A percentile compares a stretch with the other conserved stretches of the same genome.
phyloP scores from a whole-genome alignment of 2,113 vertebrate genomes.

The Menura novaehollandiae region DNA sequence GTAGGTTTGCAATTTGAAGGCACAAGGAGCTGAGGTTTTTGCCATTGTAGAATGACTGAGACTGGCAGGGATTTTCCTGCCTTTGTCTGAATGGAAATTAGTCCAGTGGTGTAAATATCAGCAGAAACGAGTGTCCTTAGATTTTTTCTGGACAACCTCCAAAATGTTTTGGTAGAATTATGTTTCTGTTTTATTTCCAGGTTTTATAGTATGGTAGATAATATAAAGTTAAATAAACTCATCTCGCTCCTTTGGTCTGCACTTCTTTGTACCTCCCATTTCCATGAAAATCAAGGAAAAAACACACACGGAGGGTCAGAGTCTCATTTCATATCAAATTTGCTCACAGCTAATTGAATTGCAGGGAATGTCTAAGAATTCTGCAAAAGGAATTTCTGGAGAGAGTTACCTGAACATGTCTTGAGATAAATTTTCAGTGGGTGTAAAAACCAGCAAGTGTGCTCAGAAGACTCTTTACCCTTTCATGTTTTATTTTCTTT shows the following conservation, averaged over 20 bases:
- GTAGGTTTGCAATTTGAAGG: background rate
- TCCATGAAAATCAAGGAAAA: background rate
- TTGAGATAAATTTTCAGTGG: background rate
- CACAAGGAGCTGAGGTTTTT: background rate
- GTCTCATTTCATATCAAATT: background rate
- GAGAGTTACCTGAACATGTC: background rate
- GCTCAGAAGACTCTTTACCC: background rate
- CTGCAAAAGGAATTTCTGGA: background rate
- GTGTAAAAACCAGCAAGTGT: background rate
- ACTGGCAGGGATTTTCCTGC: background rate
- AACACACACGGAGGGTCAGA: background rate
- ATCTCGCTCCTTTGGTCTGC: background rate
- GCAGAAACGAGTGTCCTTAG: background rate
- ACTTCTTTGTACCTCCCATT: background rate
- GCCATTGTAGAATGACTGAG: fast-evolving
- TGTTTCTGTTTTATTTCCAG: conserved; percentile 27
- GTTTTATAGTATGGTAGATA: background rate
- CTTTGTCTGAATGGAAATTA: background rate
- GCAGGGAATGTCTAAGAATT: background rate
- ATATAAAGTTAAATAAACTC: conserved; percentile 52
- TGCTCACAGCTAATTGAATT: background rate
- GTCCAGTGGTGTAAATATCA: background rate
- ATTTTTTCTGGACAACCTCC: conserved; percentile 1
- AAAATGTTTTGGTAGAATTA: background rate
- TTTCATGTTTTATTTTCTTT: background rate